Evolutionary conservation across 1,140 invertebrate genomes (phyloP).

Genomic region (Scaptomyza hsui): DNA sequence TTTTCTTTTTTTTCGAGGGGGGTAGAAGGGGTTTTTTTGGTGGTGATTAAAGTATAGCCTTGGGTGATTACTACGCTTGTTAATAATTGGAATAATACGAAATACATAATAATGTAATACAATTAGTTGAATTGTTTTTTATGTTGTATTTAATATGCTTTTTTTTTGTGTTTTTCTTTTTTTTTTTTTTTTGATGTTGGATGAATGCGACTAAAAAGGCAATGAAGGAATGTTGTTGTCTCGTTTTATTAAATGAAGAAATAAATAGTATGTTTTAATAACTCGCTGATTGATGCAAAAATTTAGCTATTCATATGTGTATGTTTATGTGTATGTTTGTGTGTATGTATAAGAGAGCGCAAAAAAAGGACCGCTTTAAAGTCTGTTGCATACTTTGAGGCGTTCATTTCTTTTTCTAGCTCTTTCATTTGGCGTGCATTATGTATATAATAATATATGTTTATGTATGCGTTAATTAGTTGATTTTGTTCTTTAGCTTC

Average conservation of each 20-base stretch:
- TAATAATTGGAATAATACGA: constrained; percentile 79
- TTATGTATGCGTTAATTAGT: constrained; percentile 43
- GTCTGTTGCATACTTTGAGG: constrained; percentile 51
- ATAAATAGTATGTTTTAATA: constrained; percentile 52
- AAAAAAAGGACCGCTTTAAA: constrained; percentile 11
- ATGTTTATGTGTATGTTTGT: background rate
- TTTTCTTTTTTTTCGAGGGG: background rate
- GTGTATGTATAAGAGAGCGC: background rate
- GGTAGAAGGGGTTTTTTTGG: background rate
- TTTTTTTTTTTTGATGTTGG: constrained; percentile 48
- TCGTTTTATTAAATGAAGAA: constrained; percentile 51
- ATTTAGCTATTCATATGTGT: constrained; percentile 55
- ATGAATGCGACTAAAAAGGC: constrained; percentile 77
- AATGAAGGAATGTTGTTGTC: constrained; percentile 62
- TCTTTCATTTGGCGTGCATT: constrained; percentile 19
- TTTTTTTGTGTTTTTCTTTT: constrained; percentile 32
- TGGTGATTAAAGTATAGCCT: constrained; percentile 74
- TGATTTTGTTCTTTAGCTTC: constrained; percentile 51
- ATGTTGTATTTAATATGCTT: constrained; percentile 39
- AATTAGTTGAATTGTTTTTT: constrained; percentile 59
- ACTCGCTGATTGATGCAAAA: constrained; percentile 50
- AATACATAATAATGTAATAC: constrained; percentile 79
- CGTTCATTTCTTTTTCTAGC: constrained; percentile 14
- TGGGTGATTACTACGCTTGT: constrained; percentile 73
- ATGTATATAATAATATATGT: constrained; percentile 44